These are phyloP conservation scores for Agraylea sexmaculata DNA, from an alignment of 1,140 invertebrate genomes.

Conservation along the genomic window DNA sequence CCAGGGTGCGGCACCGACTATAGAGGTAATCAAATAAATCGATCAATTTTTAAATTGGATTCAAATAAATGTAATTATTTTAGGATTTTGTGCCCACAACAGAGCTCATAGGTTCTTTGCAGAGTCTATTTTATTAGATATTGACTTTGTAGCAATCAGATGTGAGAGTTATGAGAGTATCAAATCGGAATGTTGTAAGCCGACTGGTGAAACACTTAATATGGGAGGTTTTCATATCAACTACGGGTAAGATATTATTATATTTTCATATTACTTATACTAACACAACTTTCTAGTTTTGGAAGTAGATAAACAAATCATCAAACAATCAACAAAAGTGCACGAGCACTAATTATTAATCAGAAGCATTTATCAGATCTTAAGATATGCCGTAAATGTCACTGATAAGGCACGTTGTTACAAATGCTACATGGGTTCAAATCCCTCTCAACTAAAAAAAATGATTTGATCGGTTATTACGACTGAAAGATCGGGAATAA, in stretches of 20 bases:
- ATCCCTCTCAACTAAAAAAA: no score
- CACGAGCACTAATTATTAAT: no score
- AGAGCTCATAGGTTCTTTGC: constrained; percentile 46
- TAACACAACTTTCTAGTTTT: no score
- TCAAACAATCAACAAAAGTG: no score
- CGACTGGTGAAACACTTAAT: constrained; percentile 32
- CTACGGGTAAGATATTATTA: constrained; percentile 35
- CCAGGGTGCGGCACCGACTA: constrained; percentile 50
- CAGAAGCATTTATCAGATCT: no score
- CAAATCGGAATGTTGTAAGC: constrained; percentile 38
- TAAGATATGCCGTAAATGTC: no score
- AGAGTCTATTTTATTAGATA: constrained; percentile 40
- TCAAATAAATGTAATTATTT: constrained; percentile 11
- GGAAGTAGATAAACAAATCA: no score
- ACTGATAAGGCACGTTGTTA: no score
- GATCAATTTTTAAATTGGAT: not conserved
- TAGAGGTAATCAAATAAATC: constrained; percentile 26
- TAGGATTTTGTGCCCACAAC: constrained; percentile 42
- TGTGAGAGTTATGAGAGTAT: constrained; percentile 45
- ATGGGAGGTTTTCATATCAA: constrained; percentile 45
- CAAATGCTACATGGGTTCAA: no score
- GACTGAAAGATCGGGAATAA: no score
- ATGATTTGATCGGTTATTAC: no score
- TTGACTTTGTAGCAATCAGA: constrained; percentile 36
- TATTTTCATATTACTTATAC: no score